Evolutionary conservation across 2,888 invertebrate species (phyloP).

Genomic region (Metallyticus violacea): DNA sequence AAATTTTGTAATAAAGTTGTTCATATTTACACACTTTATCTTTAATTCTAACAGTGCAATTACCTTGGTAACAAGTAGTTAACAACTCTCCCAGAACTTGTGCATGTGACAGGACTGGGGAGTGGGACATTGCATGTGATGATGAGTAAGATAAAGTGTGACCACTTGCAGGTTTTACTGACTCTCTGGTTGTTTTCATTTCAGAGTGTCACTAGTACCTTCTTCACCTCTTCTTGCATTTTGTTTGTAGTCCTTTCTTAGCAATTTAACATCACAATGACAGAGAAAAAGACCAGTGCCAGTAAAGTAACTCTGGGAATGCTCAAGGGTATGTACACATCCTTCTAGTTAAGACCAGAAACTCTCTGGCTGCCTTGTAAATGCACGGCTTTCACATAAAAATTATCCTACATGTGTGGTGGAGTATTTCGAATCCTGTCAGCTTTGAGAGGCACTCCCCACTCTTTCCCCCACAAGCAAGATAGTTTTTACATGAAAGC

Average conservation of each 20-base stretch:
- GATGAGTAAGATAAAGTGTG: neutral
- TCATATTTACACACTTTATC: no score
- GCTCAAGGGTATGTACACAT: constrained; percentile 42
- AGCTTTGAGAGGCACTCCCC: no score
- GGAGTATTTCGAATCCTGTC: no score
- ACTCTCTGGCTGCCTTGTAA: neutral
- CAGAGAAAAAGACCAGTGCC: constrained; percentile 33
- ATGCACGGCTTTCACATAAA: no score
- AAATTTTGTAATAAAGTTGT: no score
- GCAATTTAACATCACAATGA: constrained; percentile 17
- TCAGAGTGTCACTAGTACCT: neutral
- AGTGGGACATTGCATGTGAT: neutral
- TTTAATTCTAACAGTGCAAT: no score
- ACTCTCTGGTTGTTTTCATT: neutral
- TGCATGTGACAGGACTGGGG: no score
- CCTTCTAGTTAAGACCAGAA: neutral
- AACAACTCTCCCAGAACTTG: neutral
- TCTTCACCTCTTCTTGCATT: neutral
- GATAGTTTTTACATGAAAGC: no score
- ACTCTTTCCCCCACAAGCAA: no score
- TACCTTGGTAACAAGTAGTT: neutral
- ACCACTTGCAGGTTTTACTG: neutral
- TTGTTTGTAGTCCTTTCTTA: neutral
- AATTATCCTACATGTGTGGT: no score
- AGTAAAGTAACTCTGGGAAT: constrained; percentile 45